phyloP scores from a whole-genome alignment of 2,797 vertebrate species.

The Urosaurus nigricauda region DNA sequence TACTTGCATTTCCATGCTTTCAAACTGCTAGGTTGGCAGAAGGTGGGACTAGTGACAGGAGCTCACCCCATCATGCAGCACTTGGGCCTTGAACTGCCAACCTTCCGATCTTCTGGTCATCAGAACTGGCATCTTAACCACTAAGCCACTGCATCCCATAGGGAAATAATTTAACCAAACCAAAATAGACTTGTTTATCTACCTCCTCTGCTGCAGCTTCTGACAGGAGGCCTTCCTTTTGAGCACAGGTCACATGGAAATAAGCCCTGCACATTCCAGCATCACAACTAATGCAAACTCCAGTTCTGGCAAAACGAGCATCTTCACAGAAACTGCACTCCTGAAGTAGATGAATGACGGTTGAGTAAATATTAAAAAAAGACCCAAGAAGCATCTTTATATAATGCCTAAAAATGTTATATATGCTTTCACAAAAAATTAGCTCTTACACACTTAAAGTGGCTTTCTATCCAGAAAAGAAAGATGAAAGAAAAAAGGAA shows the following conservation, averaged over 20 bases:
- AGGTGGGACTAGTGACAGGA: no score
- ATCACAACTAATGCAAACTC: conserved; percentile 98
- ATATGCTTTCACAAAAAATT: not conserved
- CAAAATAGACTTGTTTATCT: conserved; percentile 22
- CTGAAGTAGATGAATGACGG: conserved; percentile 72
- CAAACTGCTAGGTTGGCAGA: no score
- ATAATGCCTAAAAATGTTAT: not conserved
- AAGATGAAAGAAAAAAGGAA: not conserved
- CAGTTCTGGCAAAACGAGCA: conserved; percentile 94
- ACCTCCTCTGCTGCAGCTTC: conserved; percentile 99
- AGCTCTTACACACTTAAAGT: not conserved
- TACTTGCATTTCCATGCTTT: no score
- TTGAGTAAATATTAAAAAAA: conserved; percentile 33
- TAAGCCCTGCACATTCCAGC: conserved; percentile 98
- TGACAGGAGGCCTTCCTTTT: conserved; percentile 96
- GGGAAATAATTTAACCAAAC: not conserved
- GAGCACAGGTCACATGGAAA: conserved; percentile 98
- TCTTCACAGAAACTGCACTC: conserved; percentile 99
- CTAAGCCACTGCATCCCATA: no score
- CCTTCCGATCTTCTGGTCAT: no score
- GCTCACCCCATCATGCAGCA: no score
- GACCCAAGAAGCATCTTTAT: not conserved
- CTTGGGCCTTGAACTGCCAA: no score
- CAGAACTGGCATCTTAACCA: no score
- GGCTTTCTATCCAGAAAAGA: not conserved